Base-by-base conservation (phyloP, 2,797 vertebrate species). In the Amniataba percoides region DNA sequence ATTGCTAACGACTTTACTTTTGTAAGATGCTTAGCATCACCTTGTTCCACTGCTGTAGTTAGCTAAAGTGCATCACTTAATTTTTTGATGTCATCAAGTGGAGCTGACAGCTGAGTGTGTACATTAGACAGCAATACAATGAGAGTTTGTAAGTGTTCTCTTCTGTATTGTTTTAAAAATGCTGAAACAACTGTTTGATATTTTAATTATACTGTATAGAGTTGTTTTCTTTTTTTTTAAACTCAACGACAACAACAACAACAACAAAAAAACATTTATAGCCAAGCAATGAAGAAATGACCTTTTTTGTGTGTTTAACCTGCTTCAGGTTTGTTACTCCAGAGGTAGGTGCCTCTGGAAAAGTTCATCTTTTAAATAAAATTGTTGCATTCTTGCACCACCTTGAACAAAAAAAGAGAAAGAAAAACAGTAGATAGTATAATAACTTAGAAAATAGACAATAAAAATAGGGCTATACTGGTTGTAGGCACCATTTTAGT, bases 21-120 rank as follows among this genome's bases (percentile, higher is more conserved):
- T 72, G 59, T 11, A 79, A 77, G 59, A 67, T 57, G 15, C 43
- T 60, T 16, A 45, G 51, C 70, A 46, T 74, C 58, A 16, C 64
- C 67, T 70, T 75, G 67, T 79, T 85, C 64, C 63, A 77, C 78
- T 79, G 68, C 52, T 71, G 34, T 49, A 68, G 40, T 51, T 2
- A 67, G 42, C 52, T 57, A 2, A 69, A 62, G 62, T 42, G 43
- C 9, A n/a, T 9, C 51, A 25, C n/a, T 68, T 78, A 72, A 70
- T 60, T 36, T 57, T 51, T 60, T 59, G 40, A 89, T 57, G 74
- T 69, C 70, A 61, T 45, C 65, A 73, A 84, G 65, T 81, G 67
- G 43, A 62, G 43, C 49, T 86, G 63, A 73, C 51, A 81, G 55
- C 73, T 56, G n/a, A 76, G 45, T 46, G 59, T 55, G 45, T 43